A percentile compares a stretch with the other conserved stretches of the same genome.
Conservation (phyloP, 2,888 invertebrate species). For the Apotomis betuletana region DNA sequence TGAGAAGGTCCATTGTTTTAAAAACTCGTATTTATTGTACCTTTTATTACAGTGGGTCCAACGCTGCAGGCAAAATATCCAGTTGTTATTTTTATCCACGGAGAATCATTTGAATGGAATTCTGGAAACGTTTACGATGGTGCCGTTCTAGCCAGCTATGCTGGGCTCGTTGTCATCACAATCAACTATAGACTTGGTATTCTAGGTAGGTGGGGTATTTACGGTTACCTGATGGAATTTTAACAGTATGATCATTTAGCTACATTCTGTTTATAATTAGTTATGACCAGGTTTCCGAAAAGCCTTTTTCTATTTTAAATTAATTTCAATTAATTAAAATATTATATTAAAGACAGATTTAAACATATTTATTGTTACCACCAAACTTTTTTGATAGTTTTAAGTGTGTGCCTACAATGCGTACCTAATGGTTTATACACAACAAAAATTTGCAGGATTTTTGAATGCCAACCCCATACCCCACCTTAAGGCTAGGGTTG, state of each 20-base stretch:
- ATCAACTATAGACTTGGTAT: slow-evolving; percentile 98
- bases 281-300: no score
- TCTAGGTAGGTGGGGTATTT: slow-evolving; percentile 83
- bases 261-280: no score
- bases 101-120: slow-evolving; percentile 98
- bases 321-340: no score
- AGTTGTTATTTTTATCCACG: slow-evolving; percentile 96
- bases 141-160: slow-evolving; percentile 95
- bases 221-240: no score
- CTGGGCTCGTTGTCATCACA: slow-evolving; percentile 96
- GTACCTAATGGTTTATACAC: slow-evolving; percentile 10
- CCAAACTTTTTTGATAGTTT: no score
- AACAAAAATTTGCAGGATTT: slow-evolving; percentile 85
- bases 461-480: slow-evolving; percentile 95
- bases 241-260: no score
- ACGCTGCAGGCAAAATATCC: slow-evolving; percentile 86
- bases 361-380: no score
- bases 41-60: slow-evolving; percentile 83
- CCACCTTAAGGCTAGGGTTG: slow-evolving; percentile 92
- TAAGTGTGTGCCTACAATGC: no score
- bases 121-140: slow-evolving; percentile 99
- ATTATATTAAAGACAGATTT: no score
- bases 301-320: no score
- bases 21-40: background rate
- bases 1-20: background rate